Evolutionary conservation across 1,140 invertebrate species (phyloP).

Genomic region (Drosophila ohnishii): DNA sequence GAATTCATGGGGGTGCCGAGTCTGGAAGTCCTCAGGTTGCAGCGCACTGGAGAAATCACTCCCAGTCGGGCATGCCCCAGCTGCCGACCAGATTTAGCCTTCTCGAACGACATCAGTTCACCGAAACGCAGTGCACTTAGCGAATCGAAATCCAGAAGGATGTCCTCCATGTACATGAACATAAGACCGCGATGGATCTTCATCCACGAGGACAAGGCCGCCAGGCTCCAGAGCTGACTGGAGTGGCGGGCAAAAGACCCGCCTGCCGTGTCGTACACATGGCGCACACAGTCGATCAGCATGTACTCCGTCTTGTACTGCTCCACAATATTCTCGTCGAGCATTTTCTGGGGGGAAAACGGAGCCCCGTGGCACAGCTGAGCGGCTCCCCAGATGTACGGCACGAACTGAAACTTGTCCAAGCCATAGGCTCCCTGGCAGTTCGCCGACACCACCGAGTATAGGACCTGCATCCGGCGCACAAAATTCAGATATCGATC

Average conservation of each 20-base stretch:
- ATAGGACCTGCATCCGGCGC: conserved; percentile 44
- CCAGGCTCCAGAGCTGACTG: conserved; percentile 52
- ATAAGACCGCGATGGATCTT: conserved; percentile 44
- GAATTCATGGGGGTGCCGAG: background rate
- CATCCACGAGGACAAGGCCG: conserved; percentile 43
- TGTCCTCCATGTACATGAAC: conserved; percentile 44
- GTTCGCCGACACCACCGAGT: conserved; percentile 29
- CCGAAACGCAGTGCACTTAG: conserved; percentile 45
- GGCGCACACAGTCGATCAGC: conserved; percentile 24
- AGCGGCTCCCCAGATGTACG: conserved; percentile 58
- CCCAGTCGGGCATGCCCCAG: conserved; percentile 28
- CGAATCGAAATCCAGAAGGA: conserved; percentile 37
- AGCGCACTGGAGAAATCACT: conserved; percentile 7
- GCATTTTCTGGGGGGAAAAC: conserved; percentile 44
- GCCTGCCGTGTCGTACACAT: conserved; percentile 22
- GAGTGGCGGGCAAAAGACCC: conserved; percentile 59
- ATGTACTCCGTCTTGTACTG: conserved; percentile 31
- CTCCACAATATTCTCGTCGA: conserved; percentile 12
- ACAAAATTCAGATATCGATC: conserved; percentile 52
- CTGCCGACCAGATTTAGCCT: background rate
- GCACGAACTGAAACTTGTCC: conserved; percentile 59
- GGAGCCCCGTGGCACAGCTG: conserved; percentile 51
- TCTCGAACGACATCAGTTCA: conserved; percentile 42
- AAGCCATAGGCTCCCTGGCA: conserved; percentile 50
- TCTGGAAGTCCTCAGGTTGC: background rate